A percentile compares a stretch with the other conserved stretches of the same genome.
Evolutionary conservation across 1,140 invertebrate genomes (phyloP).

Genomic region (Apis florea): DNA sequence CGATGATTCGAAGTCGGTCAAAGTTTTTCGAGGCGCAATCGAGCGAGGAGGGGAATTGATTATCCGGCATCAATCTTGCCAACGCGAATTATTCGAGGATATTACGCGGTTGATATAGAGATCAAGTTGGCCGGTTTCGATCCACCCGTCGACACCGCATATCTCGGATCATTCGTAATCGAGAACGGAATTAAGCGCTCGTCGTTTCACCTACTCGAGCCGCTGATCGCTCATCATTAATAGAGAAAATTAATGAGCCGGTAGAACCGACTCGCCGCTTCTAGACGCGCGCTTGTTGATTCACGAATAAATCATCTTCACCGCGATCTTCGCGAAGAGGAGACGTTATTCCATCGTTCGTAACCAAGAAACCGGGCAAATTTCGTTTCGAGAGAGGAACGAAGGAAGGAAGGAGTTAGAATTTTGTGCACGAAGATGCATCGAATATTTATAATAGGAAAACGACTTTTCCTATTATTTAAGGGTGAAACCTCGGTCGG

Average conservation of each 20-base stretch:
- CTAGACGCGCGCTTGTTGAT: conserved; percentile 47
- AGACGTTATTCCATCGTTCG: too few species aligned
- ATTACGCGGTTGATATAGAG: conserved; percentile 59
- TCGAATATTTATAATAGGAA: too few species aligned
- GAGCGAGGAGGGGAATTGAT: background rate
- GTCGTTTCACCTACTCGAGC: conserved; percentile 44
- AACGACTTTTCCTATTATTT: too few species aligned
- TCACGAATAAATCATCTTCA: conserved; percentile 59
- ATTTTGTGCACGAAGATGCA: too few species aligned
- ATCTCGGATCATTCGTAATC: conserved; percentile 61
- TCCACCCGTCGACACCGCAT: conserved; percentile 54
- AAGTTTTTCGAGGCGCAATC: background rate
- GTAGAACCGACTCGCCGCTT: conserved; percentile 47
- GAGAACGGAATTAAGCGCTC: conserved; percentile 64
- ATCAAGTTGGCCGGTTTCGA: conserved; percentile 50
- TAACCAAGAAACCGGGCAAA: too few species aligned
- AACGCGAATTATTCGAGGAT: conserved; percentile 21
- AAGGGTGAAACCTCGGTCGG: too few species aligned
- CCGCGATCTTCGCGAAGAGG: too few species aligned
- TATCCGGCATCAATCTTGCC: background rate
- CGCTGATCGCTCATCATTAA: conserved; percentile 66
- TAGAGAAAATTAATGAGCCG: conserved; percentile 67
- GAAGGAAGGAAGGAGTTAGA: too few species aligned
- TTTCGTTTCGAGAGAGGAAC: too few species aligned
- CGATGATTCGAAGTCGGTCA: too few species aligned